Conservation (phyloP, 2,113 vertebrate genomes). For the Ochotona princeps region DNA sequence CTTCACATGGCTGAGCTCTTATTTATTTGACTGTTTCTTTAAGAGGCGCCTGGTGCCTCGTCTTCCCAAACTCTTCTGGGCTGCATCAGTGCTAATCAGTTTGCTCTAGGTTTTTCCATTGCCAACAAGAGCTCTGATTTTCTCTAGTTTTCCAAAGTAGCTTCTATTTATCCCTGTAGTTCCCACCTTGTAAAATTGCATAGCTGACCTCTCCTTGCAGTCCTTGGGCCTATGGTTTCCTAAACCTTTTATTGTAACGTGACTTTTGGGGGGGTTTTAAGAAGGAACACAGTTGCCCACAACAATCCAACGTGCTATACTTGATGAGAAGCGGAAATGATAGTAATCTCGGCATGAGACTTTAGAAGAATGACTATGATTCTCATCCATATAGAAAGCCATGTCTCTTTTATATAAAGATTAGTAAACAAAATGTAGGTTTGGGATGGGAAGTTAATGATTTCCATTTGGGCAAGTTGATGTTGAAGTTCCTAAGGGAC, state of each 20-base stretch:
- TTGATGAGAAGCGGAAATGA: neutral
- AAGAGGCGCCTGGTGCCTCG: neutral
- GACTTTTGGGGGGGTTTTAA: slow-evolving; percentile 1
- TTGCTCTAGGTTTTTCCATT: neutral
- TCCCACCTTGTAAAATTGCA: neutral
- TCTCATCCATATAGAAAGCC: neutral
- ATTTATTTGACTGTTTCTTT: slow-evolving; percentile 41
- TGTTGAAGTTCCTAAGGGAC: neutral
- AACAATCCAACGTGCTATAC: neutral
- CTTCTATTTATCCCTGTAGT: neutral
- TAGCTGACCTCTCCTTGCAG: neutral
- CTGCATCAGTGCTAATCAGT: neutral
- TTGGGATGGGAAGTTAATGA: neutral
- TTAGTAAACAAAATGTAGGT: neutral
- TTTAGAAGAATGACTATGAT: neutral
- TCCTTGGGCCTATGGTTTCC: neutral
- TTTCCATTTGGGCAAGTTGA: neutral
- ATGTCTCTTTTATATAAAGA: neutral
- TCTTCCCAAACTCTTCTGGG: neutral
- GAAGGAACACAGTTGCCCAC: neutral
- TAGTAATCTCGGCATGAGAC: neutral
- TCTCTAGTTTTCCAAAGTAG: neutral
- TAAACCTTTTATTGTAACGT: neutral
- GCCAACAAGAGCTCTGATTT: neutral
- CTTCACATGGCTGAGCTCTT: neutral